Percentiles rank a stretch among this genome's conserved stretches.
Conservation (phyloP, 2,797 vertebrate genomes). For the Nothura maculosa region DNA sequence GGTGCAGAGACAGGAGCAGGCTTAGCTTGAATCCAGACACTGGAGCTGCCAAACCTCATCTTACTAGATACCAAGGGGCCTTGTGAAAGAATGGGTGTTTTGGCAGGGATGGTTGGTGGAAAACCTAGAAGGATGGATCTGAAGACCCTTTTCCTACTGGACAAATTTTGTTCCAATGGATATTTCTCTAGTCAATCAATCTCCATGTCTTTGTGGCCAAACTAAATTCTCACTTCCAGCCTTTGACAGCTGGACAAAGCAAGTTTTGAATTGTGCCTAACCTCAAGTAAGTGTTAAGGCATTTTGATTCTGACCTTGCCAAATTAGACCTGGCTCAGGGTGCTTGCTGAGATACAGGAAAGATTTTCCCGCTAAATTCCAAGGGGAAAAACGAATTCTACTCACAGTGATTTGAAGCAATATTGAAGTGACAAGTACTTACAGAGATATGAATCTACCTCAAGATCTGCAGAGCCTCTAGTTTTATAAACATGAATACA, state of each 20-base stretch:
- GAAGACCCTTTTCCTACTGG: neutral
- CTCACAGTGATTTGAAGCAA: neutral
- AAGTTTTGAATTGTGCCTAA: constrained; percentile 9
- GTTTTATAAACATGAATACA: neutral
- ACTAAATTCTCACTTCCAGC: constrained; percentile 31
- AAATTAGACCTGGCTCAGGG: constrained; percentile 25
- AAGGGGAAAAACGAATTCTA: constrained; percentile 39
- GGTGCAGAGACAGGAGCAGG: constrained; percentile 14
- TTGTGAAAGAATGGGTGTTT: constrained; percentile 65
- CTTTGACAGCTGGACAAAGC: constrained; percentile 68
- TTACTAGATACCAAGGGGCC: constrained; percentile 33
- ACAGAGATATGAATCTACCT: constrained; percentile 2
- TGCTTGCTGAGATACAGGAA: neutral
- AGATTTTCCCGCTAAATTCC: constrained; percentile 54
- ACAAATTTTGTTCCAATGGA: neutral
- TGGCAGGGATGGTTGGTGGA: constrained; percentile 59
- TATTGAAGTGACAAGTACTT: constrained; percentile 24
- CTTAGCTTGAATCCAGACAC: constrained; percentile 51
- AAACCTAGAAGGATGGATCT: constrained; percentile 48
- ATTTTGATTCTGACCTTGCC: constrained; percentile 59
- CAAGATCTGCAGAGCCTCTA: neutral
- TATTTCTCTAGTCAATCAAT: constrained; percentile 41
- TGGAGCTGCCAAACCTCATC: neutral
- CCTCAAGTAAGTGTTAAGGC: constrained; percentile 57
- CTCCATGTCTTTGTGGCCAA: neutral